These are phyloP conservation scores for Perca schrenkii DNA, from an alignment of 2,113 vertebrate genomes.

Conservation along the genomic window DNA sequence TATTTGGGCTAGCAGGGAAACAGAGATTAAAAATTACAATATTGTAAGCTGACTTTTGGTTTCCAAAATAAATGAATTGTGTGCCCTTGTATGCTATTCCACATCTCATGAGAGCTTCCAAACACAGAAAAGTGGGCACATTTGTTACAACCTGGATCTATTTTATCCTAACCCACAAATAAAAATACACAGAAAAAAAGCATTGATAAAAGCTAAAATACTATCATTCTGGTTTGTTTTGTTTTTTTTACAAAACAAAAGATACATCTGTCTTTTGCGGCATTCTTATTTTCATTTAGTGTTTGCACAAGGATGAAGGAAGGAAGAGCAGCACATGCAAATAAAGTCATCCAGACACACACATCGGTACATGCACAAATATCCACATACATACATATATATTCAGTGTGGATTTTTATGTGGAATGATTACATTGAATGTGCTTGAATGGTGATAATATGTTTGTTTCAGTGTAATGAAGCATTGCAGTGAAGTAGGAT, in stretches of 20 bases:
- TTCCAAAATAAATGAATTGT: neutral
- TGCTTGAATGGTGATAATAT: constrained; percentile 16
- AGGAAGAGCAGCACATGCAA: neutral
- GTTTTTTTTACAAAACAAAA: neutral
- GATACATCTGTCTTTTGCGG: neutral
- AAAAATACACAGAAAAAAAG: constrained; percentile 6
- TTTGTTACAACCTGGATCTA: constrained; percentile 26
- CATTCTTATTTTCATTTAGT: constrained; percentile 8
- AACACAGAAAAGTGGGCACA: constrained; percentile 13
- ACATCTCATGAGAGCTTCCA: neutral
- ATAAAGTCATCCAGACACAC: neutral
- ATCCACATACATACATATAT: no score
- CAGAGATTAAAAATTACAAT: constrained; percentile 1
- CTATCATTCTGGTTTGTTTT: neutral
- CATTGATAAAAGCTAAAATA: neutral
- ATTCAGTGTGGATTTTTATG: constrained; percentile 7
- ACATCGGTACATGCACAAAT: neutral
- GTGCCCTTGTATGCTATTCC: neutral
- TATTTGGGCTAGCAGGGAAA: neutral
- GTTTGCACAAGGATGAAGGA: neutral
- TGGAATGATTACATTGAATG: constrained; percentile 7
- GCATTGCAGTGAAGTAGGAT: constrained; percentile 25
- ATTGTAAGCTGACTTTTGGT: neutral
- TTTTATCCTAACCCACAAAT: constrained; percentile 7
- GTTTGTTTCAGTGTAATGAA: constrained; percentile 57